Percentiles rank a stretch among this genome's conserved stretches.
phyloP scores from a whole-genome alignment of 2,888 invertebrate species.

The Scaptomyza caliginosa region DNA sequence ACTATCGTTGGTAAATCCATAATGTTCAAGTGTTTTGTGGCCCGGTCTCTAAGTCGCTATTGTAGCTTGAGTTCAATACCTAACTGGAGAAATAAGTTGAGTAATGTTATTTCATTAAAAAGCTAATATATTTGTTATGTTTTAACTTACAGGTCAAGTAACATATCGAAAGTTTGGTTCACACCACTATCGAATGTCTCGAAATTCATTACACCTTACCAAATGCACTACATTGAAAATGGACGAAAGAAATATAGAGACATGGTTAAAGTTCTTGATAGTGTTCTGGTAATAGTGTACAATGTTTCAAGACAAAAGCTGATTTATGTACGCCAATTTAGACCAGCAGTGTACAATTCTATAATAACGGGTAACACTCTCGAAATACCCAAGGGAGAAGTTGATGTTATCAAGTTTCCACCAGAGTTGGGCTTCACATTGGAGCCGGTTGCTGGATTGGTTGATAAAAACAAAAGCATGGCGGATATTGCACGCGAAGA shows the following conservation, averaged over 20 bases:
- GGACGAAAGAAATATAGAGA: constrained; percentile 92
- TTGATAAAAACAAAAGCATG: constrained; percentile 91
- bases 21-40: constrained; percentile 26
- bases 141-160: constrained; percentile 14
- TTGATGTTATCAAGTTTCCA: constrained; percentile 88
- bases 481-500: constrained; percentile 93
- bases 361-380: constrained; percentile 85
- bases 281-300: constrained; percentile 92
- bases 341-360: constrained; percentile 91
- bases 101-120: neutral
- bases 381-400: constrained; percentile 74
- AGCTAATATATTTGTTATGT: neutral
- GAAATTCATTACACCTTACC: constrained; percentile 89
- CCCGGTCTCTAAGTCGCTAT: constrained; percentile 1
- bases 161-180: constrained; percentile 80
- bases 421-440: constrained; percentile 90
- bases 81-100: neutral
- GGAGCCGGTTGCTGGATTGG: constrained; percentile 97
- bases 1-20: neutral
- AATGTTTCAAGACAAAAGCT: constrained; percentile 90
- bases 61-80: neutral
- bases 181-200: constrained; percentile 87
- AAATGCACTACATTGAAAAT: constrained; percentile 90
- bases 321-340: constrained; percentile 95
- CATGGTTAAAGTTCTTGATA: constrained; percentile 90